phyloP scores from a whole-genome alignment of 2,797 vertebrate genomes.

The Pterois miles region DNA sequence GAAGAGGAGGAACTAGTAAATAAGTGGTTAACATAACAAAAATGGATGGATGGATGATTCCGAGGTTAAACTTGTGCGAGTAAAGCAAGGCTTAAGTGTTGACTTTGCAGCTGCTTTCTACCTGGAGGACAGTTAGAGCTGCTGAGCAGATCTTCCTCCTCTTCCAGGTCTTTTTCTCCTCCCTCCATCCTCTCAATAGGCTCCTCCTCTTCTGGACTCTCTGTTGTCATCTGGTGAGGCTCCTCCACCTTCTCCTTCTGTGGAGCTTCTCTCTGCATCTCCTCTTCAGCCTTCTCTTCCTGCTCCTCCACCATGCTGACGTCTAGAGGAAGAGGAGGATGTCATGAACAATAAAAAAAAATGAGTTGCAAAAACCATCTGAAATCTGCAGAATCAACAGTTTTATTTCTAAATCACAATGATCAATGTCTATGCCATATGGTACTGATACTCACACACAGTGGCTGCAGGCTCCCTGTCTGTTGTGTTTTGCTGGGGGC shows the following conservation, averaged over 20 bases:
- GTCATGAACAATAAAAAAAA: neutral
- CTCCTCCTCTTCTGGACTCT: slow-evolving; percentile 12
- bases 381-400: too few species aligned
- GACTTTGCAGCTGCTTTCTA: slow-evolving; percentile 5
- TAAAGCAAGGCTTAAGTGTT: neutral
- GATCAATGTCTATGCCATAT: neutral
- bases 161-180: neutral
- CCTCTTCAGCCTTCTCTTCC: neutral
- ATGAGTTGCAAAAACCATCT: neutral
- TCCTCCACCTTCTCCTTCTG: neutral
- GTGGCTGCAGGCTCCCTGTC: neutral
- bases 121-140: slow-evolving; percentile 26
- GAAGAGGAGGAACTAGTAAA: too few species aligned
- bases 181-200: neutral
- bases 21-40: too few species aligned
- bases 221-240: neutral
- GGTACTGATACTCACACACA: slow-evolving; percentile 36
- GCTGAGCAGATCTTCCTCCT: neutral
- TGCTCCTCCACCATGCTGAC: neutral
- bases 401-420: neutral
- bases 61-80: too few species aligned
- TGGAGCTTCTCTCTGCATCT: neutral
- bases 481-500: neutral
- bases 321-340: slow-evolving; percentile 19
- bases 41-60: too few species aligned